Base-by-base conservation (phyloP, 2,888 invertebrate species). In the Harpagoxenus sublaevis region DNA sequence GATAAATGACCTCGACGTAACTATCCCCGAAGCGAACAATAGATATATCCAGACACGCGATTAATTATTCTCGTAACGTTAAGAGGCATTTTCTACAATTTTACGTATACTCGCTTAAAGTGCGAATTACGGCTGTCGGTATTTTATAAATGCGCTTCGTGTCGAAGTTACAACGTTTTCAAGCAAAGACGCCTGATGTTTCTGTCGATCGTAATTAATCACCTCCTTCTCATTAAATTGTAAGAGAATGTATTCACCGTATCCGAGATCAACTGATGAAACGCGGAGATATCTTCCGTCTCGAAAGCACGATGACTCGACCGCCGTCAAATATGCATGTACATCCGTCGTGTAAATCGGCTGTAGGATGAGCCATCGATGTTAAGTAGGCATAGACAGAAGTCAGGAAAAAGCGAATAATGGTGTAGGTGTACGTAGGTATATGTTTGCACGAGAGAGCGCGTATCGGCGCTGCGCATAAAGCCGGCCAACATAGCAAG, bases 401-500 rank as follows among this genome's bases (percentile, higher is more conserved):
- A 51, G 51, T 23, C 45, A 12, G 60, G 73, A 51, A 73, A 81
- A 48, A 23, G 28, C 73, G 48, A 53, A 60, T n/a, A 48, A 57
- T 66, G 0, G 28, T 53, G 78, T 68, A 42, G 48, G n/a, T 51
- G 53, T 77, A 39, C 2, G 42, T 39, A 2, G 9, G 18, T 31
- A 8, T 15, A 35, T 31, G 35, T 60, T n/a, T 45, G 35, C 51
- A 62, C 9, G 75, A 70, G 73, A 71, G 70, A 68, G 42, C 68
- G 60, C 63, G 78, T 42, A 73, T 57, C 65, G 57, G 65, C n/a
- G 62, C 51, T 84, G 86, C 45, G 89, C 82, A 81, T 68, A 83
- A 89, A 84, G 78, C 71, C 78, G 86, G 68, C 83, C 84, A 73
- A 45, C 84, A 89, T 86, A 91, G 90, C 92, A 91, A 92, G 93